phyloP scores from a whole-genome alignment of 2,888 invertebrate species.

The Lasioglossum morio region DNA sequence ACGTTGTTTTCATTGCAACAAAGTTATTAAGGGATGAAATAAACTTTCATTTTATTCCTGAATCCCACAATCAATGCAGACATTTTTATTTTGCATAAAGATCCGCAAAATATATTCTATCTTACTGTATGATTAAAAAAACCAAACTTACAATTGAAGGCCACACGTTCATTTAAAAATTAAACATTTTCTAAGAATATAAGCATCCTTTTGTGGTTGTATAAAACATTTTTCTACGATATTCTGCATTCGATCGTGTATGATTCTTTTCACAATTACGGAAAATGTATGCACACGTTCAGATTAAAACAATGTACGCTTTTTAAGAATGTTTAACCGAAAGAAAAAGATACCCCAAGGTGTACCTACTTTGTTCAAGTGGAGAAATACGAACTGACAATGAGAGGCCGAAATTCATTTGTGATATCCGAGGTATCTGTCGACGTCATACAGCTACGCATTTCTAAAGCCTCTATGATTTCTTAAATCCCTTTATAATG shows the following conservation, averaged over 20 bases:
- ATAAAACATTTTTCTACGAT: neutral
- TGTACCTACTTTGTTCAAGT: neutral
- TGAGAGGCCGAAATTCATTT: conserved; percentile 54
- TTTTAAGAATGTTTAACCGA: neutral
- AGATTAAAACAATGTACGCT: neutral
- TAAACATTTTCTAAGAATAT: neutral
- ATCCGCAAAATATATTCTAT: neutral
- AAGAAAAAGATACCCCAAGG: neutral
- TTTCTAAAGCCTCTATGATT: conserved; percentile 45
- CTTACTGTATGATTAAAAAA: neutral
- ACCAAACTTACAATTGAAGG: neutral
- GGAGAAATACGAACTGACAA: neutral
- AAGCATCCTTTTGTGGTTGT: neutral
- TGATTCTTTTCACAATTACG: neutral
- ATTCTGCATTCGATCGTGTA: neutral
- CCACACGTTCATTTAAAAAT: neutral
- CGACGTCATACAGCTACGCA: conserved; percentile 34
- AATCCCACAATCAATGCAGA: too few species aligned
- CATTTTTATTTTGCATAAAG: too few species aligned
- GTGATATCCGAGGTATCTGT: conserved; percentile 58
- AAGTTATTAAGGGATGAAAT: too few species aligned
- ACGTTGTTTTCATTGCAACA: too few species aligned
- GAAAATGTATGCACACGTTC: neutral
- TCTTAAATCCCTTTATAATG: conserved; percentile 37
- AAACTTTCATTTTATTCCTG: too few species aligned